Base-by-base conservation (phyloP, 1,140 invertebrate species). In the Drosophila ananassae region DNA sequence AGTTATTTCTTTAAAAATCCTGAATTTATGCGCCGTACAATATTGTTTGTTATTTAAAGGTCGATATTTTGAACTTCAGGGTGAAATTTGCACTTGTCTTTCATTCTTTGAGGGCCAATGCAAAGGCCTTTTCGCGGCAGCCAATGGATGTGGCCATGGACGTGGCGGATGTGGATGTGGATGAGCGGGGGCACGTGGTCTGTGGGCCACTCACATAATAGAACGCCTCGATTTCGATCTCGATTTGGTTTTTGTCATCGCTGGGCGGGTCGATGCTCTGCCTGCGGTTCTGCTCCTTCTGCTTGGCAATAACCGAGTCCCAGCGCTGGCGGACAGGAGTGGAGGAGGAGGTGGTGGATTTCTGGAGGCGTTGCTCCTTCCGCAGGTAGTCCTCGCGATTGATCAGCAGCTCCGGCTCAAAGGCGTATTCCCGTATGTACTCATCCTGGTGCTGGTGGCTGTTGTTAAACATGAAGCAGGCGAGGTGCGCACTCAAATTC, bases 361-460 rank as follows among this genome's bases (percentile, higher is more conserved):
- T 79, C 6, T 74, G 76, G 46, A 73, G 55, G 22, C 72, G 80
- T 41, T 85, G 58, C 50, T 90, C 90, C 50, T 87, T 71, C n/a
- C 87, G 76, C 56, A 84, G 71, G 73, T 90, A 91, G 37, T 92
- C 91, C 73, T 91, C 87, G 39, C 89, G 81, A 77, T 84, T 91
- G 60, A 92, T 90, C 67, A 91, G 68, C 69, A 92, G 69, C 63
- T 92, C 91, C 78, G 91, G 91, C 75, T 92, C 91, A 74, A 92
- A 92, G 44, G 89, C 74, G 66, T 91, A 92, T 79, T 92, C 91
- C 59, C 91, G 91, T 58, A 90, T 90, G 50, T 89, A 92, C 82
- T 92, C 90, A 87, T 92, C 90, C 60, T 89, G 77, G 74, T 81
- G 77, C 56, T 60, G 66, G 60, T 75, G 76, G 58, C 89, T 87